Base-by-base conservation (phyloP, 2,888 invertebrate genomes). In the Cheilosia vernalis region DNA sequence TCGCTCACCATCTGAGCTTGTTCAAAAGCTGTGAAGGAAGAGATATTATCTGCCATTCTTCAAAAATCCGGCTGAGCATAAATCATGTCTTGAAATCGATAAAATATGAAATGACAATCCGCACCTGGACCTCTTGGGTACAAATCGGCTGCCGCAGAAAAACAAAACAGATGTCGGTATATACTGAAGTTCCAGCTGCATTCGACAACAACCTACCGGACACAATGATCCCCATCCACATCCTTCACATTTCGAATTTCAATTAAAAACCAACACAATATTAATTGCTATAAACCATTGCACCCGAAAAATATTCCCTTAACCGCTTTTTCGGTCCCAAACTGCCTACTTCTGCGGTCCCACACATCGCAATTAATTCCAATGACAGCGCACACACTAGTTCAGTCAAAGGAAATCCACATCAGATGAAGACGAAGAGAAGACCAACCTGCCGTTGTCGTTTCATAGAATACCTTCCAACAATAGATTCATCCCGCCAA, bases 361-460 rank as follows among this genome's bases (percentile, higher is more conserved):
- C 69, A 76, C 76, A 55, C 69, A 69, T 63, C 64, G 58, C 69
- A 81, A 69, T 81, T 76, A 76, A 76, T 81, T 81, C 69, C 55
- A 70, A 51, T 77, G 77, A 70, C 77, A 82, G 69, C 56, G 61
- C 76, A 73, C 53, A 21, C 15, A 4, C n/a, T 15, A 17, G 21
- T 37, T 40, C 51, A 42, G 51, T 19, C 15, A 15, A 51, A 15
- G 24, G 21, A 51, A 51, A 51, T 51, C 51, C 51, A 51, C 13
- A 30, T 30, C 30, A 37, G 37, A 47, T 2, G 21, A 51, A 51
- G 37, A 51, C 33, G 17, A 40, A 9, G 33, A 60, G 17, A 40
- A n/a, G 33, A 58, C 24, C 33, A 47, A 77, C 60, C 60, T 37
- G 67, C n/a, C 66, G n/a, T 19, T 19, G 37, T 37, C 37, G 37